phyloP scores from a whole-genome alignment of 64 coral and sea anemone species.

The Actinia tenebrosa region DNA sequence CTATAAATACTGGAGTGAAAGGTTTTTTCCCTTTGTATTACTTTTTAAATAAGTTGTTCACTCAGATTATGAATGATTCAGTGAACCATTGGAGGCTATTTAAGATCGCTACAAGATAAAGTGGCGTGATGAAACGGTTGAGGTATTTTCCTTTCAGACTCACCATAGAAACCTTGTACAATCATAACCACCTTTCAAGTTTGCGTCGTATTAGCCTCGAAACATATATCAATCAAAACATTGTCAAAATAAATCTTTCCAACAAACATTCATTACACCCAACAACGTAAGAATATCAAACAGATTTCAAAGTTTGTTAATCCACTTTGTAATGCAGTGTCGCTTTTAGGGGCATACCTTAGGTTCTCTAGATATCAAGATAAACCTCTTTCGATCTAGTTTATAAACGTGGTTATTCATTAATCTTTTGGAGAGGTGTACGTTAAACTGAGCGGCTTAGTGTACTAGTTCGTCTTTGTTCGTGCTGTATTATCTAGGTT shows the following conservation, averaged over 20 bases:
- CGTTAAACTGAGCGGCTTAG: neutral
- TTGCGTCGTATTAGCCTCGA: neutral
- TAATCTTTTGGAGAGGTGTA: neutral
- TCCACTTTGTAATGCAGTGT: neutral
- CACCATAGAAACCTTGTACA: neutral
- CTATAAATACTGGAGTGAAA: no score
- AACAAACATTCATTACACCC: neutral
- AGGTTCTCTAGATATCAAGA: neutral
- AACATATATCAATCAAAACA: neutral
- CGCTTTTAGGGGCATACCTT: neutral
- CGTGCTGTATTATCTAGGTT: neutral
- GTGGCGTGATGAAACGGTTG: slow-evolving; percentile 2
- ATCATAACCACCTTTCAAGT: neutral
- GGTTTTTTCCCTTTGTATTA: no score
- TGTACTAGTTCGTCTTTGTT: neutral
- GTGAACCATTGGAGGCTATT: neutral
- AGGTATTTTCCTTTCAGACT: neutral
- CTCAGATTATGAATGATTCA: neutral
- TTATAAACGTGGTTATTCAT: neutral
- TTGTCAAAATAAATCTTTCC: neutral
- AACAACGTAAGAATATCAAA: neutral
- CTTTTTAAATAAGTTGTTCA: no score
- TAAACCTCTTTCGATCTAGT: neutral
- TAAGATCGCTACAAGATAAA: neutral
- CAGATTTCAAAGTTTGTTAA: neutral